Percentiles rank a stretch among this genome's conserved stretches.
These are phyloP conservation scores for Aphyosemion australe DNA, from an alignment of 2,113 vertebrate genomes.

Conservation along the genomic window DNA sequence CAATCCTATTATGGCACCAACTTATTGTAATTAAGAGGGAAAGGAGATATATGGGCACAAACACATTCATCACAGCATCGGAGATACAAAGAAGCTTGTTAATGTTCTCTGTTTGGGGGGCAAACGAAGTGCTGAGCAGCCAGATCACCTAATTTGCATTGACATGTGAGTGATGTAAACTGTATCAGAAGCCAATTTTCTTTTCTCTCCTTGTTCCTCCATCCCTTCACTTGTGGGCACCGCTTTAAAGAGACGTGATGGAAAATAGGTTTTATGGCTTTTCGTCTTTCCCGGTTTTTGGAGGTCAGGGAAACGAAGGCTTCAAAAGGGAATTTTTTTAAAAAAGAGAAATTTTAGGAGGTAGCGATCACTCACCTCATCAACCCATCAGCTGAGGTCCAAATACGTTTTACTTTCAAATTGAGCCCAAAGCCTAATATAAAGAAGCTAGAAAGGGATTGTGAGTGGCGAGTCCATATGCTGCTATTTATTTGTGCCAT, in stretches of 20 bases:
- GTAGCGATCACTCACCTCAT: conserved; percentile 72
- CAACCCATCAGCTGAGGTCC: conserved; percentile 57
- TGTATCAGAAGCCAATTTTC: conserved; percentile 62
- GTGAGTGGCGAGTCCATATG: conserved; percentile 47
- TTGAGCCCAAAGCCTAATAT: conserved; percentile 40
- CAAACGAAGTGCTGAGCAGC: conserved; percentile 45
- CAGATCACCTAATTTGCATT: conserved; percentile 69
- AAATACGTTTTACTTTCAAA: conserved; percentile 63
- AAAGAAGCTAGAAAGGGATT: conserved; percentile 53
- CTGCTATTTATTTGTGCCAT: conserved; percentile 64
- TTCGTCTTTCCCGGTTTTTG: conserved; percentile 62
- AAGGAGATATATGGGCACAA: conserved; percentile 71
- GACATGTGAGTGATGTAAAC: conserved; percentile 71
- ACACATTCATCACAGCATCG: conserved; percentile 63
- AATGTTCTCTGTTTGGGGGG: conserved; percentile 49
- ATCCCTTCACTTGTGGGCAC: conserved; percentile 53
- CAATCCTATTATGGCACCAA: conserved; percentile 83
- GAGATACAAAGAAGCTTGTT: conserved; percentile 64
- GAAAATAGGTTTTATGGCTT: conserved; percentile 78
- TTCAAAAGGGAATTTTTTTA: conserved; percentile 61
- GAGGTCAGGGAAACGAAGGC: conserved; percentile 66
- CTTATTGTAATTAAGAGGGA: conserved; percentile 82
- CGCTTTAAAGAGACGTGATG: conserved; percentile 67
- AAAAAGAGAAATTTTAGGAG: conserved; percentile 62
- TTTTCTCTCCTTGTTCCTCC: conserved; percentile 38